These are phyloP conservation scores for Diplodus sargus DNA, from an alignment of 2,797 vertebrate species.

Conservation along the genomic window DNA sequence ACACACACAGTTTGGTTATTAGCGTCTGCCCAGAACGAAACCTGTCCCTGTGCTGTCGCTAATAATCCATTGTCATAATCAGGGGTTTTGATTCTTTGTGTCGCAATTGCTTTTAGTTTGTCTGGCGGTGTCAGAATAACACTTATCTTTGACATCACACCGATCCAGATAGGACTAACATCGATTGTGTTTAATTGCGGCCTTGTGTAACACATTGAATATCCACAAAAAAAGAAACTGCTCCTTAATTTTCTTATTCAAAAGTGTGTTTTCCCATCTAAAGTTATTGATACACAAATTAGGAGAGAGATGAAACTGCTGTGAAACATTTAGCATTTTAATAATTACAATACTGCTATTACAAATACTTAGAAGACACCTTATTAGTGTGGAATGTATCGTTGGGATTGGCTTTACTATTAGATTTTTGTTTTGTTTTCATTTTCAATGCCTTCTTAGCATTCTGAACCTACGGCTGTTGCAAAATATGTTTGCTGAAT, in stretches of 20 bases:
- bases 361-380: background rate
- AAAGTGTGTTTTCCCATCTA: background rate
- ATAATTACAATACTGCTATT: slow-evolving; percentile 15
- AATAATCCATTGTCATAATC: slow-evolving; percentile 60
- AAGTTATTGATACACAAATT: no score
- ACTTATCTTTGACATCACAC: slow-evolving; percentile 17
- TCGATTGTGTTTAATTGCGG: slow-evolving; percentile 22
- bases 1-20: slow-evolving; percentile 71
- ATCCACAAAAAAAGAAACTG: background rate
- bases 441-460: background rate
- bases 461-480: background rate
- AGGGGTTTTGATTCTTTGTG: slow-evolving; percentile 55
- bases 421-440: background rate
- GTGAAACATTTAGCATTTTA: slow-evolving; percentile 11
- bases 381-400: slow-evolving; percentile 24
- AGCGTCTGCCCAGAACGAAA: slow-evolving; percentile 42
- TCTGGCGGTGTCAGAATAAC: slow-evolving; percentile 13
- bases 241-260: slow-evolving; percentile 6
- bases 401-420: background rate
- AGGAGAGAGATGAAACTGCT: background rate
- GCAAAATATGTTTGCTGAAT: no score
- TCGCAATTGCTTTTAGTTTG: slow-evolving; percentile 16
- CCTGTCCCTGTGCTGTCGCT: slow-evolving; percentile 31
- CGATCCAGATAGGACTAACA: background rate
- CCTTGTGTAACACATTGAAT: background rate